Base-by-base conservation (phyloP, 2,113 vertebrate genomes). In the Oceanodroma tethys region DNA sequence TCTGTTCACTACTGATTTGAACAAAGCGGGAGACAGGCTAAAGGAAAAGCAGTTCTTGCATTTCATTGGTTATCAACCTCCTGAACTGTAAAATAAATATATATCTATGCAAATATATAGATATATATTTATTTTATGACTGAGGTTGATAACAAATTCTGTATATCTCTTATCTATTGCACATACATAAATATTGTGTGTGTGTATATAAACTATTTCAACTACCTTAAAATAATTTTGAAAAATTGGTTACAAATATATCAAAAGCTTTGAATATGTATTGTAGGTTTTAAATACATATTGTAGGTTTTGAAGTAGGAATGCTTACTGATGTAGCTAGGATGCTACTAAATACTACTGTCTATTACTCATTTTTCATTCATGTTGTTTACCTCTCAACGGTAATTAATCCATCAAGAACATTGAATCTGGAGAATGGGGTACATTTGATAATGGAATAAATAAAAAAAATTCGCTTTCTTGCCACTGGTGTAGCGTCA, bases 401-500 rank as follows among this genome's bases (percentile, higher is more conserved):
- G 43, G 21, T 66, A 6, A 6, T 47, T 74, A 71, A 71, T 71
- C 52, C 13, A 26, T 70, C 27, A 45, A 42, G 42, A 71, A 38
- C 4, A 23, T n/a, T 63, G 38, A 79, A 50, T 62, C 27, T 63
- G 53, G 45, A 63, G n/a, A 71, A 40, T 11, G 7, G 7, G 18
- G 12, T 50, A 36, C 22, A 21, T 50, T 59, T 87, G 43, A 36
- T 62, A 81, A 71, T 38, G 16, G 29, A 81, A 76, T 73, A 88
- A 72, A 38, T 40, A 1, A 2, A 16, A n/a, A 23, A 47, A 67
- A 11, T 16, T 10, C 0, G 1, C 65, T 65, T 86, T 65, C 16
- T 73, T 93, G 26, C 27, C 9, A n/a, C 30, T 86, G 14, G 5
- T 50, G 8, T 74, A 58, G 10, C n/a, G 36, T 79, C 25, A n/a